Base-by-base conservation (phyloP, 2,888 invertebrate species). In the Thecophora atra region DNA sequence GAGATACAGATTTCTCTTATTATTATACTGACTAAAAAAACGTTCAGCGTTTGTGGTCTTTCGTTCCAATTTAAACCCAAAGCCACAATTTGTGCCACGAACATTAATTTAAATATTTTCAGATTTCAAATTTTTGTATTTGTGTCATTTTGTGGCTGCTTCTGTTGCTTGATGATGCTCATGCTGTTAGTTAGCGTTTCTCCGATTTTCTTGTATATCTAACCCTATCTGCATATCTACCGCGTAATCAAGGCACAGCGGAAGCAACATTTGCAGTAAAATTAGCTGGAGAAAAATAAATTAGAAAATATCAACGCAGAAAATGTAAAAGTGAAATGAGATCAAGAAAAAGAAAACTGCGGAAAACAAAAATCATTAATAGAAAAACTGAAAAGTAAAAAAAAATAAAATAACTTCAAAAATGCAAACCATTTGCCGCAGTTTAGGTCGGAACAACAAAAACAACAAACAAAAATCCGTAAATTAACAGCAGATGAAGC, bases 381-480 rank as follows among this genome's bases (percentile, higher is more conserved):
- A n/a, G n/a, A n/a, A n/a, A n/a, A n/a, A n/a, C n/a, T n/a, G 37
- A n/a, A 72, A 52, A 66, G 51, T 47, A 37, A 24, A 30, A 44
- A 21, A 72, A 37, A 65, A 47, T 24, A 26, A 24, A 37, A 54
- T n/a, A 28, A 17, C 47, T 68, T 56, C 19, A 72, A 74, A 76
- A 71, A 71, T 73, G 21, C 70, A 47, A 70, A 54, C 62, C 65
- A 73, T 73, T 73, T 74, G 73, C 68, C 72, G 42, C 73, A 28
- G 72, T 74, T 75, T 52, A 74, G 65, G 60, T 72, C 70, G 72
- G 69, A 69, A 56, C 56, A 21, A 17, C 21, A 54, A 21, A 11
- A 19, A 54, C 54, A 54, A 54, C 54, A 19, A 15, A 6, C 5
- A 54, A 15, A 15, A 11, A 8, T 21, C 19, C 19, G 52, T 37